A percentile compares a stretch with the other conserved stretches of the same genome.
Evolutionary conservation across 2,888 invertebrate species (phyloP).

Genomic region (Himalopsyche kuldschensis): DNA sequence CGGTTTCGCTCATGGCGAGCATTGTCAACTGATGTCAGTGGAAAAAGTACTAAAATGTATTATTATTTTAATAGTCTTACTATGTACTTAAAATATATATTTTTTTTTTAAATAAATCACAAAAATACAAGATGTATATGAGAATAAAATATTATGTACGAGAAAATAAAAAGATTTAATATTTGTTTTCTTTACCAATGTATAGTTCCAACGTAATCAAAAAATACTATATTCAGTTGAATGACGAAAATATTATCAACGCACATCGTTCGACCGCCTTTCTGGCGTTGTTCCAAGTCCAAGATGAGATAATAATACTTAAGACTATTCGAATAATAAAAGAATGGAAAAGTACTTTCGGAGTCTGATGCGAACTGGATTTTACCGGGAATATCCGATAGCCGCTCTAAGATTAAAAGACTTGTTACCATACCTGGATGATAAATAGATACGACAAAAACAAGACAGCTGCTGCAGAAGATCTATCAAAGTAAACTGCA

Average conservation of each 20-base stretch:
- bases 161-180: no score
- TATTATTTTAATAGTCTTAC: no score
- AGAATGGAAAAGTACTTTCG: not conserved
- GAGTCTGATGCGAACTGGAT: not conserved
- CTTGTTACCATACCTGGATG: not conserved
- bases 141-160: no score
- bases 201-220: not conserved
- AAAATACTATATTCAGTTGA: not conserved
- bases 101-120: no score
- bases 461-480: not conserved
- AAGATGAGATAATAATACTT: not conserved
- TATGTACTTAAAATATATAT: no score
- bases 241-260: not conserved
- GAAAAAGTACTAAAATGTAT: no score
- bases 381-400: not conserved
- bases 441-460: not conserved
- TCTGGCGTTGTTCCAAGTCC: not conserved
- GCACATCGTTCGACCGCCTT: not conserved
- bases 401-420: not conserved
- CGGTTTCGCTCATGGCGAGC: no score
- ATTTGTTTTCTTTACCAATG: not conserved
- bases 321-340: not conserved
- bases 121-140: no score
- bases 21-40: no score
- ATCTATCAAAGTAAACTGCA: not conserved